Percentiles rank a stretch among this genome's conserved stretches.
These are phyloP conservation scores for Cheilosia soror DNA, from an alignment of 2,888 invertebrate species.

Conservation along the genomic window DNA sequence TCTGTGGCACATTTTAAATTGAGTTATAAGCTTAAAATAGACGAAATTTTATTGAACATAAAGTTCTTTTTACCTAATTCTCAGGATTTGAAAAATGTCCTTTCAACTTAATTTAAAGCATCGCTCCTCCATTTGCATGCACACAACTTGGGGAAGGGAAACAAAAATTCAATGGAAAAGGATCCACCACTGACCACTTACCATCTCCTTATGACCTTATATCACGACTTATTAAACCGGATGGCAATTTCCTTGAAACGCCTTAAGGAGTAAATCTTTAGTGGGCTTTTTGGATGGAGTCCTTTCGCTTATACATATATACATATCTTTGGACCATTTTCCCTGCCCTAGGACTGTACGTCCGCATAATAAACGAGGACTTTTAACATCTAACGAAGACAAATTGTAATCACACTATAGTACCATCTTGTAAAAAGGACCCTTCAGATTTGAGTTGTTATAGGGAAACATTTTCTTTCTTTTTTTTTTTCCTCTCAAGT, in stretches of 20 bases:
- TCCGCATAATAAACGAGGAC: conserved; percentile 24
- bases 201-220: conserved; percentile 24
- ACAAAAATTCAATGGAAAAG: conserved; percentile 27
- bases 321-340: conserved; percentile 8
- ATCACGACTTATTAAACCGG: conserved; percentile 53
- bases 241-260: conserved; percentile 10
- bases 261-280: conserved; percentile 41
- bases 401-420: conserved; percentile 66
- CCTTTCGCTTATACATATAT: conserved; percentile 3
- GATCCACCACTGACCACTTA: conserved; percentile 49
- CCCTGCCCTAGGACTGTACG: neutral
- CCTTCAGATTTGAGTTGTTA: conserved; percentile 56
- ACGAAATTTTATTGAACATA: too few relatives aligned
- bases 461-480: conserved; percentile 38
- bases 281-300: neutral
- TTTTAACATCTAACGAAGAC: conserved; percentile 51
- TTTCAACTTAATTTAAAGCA: conserved; percentile 7
- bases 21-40: too few relatives aligned
- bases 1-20: too few relatives aligned
- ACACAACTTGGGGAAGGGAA: conserved; percentile 27
- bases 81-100: neutral
- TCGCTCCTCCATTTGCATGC: conserved; percentile 1
- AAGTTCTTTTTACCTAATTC: too few relatives aligned
- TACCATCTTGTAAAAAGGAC: conserved; percentile 39
- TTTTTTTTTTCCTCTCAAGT: conserved; percentile 28